Evolutionary conservation across 2,888 invertebrate genomes (phyloP).

Genomic region (Chymomyza amoena): DNA sequence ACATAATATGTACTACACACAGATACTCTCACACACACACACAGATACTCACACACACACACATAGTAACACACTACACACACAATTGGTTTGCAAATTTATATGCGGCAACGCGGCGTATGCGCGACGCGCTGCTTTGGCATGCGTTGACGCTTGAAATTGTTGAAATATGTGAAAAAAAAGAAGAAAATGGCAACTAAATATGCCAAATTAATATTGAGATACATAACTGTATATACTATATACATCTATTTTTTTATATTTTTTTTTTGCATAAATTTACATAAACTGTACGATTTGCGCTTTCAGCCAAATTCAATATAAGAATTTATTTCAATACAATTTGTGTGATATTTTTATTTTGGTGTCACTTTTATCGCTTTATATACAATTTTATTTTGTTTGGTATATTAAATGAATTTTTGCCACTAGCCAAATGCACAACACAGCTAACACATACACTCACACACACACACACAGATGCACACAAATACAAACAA

Average conservation of each 20-base stretch:
- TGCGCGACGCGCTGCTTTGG: conserved; percentile 53
- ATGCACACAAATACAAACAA: conserved; percentile 8
- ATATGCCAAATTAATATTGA: conserved; percentile 65
- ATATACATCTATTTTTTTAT: not conserved
- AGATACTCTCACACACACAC: conserved; percentile 34
- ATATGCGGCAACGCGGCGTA: conserved; percentile 55
- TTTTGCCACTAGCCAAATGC: conserved; percentile 47
- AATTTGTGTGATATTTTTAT: not conserved
- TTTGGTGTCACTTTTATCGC: not conserved
- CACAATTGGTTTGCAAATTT: conserved; percentile 67
- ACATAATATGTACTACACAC: not conserved
- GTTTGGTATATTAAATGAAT: conserved; percentile 25
- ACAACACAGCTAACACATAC: not conserved
- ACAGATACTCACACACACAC: conserved; percentile 29
- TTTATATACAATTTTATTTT: not conserved
- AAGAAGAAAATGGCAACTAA: conserved; percentile 42
- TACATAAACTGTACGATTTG: not conserved
- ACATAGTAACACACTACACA: conserved; percentile 44
- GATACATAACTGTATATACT: conserved; percentile 21
- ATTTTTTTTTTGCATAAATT: not conserved
- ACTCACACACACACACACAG: not conserved
- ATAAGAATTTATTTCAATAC: not conserved
- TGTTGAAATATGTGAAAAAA: conserved; percentile 64
- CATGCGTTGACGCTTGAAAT: conserved; percentile 65
- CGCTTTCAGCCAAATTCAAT: not conserved